Percentiles rank a stretch among this genome's conserved stretches.
Evolutionary conservation across 2,888 invertebrate genomes (phyloP).

Genomic region (Drosophila niveifrons): DNA sequence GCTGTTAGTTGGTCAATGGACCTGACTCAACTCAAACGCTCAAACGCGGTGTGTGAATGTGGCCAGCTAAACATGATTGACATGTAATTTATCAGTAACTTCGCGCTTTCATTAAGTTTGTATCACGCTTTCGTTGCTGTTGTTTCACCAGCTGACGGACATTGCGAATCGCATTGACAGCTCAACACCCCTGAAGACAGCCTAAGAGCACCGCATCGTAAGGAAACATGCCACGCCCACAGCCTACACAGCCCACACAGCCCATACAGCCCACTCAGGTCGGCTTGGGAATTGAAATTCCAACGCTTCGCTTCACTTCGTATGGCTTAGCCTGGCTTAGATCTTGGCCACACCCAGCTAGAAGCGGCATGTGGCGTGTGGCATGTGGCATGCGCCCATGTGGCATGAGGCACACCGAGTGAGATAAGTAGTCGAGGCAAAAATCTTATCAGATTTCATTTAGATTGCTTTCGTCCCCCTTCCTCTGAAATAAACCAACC

Average conservation of each 20-base stretch:
- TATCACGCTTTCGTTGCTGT: background rate
- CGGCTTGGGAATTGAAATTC: slow-evolving; percentile 21
- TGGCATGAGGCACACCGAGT: background rate
- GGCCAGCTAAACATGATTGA: slow-evolving; percentile 32
- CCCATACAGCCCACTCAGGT: slow-evolving; percentile 19
- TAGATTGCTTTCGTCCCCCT: slow-evolving; percentile 21
- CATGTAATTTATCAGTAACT: slow-evolving; percentile 34
- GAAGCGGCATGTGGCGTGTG: background rate
- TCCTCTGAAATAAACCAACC: background rate
- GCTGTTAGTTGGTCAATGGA: slow-evolving; percentile 19
- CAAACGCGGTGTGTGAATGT: background rate
- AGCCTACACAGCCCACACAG: background rate
- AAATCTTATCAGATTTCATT: slow-evolving; percentile 47
- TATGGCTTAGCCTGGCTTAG: slow-evolving; percentile 1
- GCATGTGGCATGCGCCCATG: background rate
- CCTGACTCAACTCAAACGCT: background rate
- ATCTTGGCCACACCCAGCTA: slow-evolving; percentile 11
- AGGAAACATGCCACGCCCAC: slow-evolving; percentile 5
- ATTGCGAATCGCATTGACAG: slow-evolving; percentile 21
- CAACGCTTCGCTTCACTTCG: slow-evolving; percentile 11
- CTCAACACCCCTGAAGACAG: slow-evolving; percentile 14
- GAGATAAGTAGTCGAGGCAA: slow-evolving; percentile 11
- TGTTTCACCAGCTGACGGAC: slow-evolving; percentile 12
- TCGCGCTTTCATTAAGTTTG: slow-evolving; percentile 28
- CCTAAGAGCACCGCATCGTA: background rate